Evolutionary conservation across 1,140 invertebrate genomes (phyloP).

Genomic region (Drosophila obscura): DNA sequence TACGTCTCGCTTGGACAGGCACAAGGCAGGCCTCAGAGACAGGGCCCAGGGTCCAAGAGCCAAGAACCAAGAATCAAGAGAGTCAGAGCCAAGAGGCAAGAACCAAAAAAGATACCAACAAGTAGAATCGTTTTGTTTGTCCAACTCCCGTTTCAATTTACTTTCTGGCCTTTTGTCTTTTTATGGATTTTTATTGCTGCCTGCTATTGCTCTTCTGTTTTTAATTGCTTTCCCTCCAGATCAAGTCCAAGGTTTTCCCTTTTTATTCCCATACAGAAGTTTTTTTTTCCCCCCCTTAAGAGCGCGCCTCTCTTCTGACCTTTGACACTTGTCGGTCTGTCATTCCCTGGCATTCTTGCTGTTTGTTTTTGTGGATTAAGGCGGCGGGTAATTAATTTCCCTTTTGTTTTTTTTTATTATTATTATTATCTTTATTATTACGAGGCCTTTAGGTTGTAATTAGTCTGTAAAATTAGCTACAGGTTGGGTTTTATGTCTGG

Average conservation of each 20-base stretch:
- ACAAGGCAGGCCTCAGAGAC: slow-evolving; percentile 16
- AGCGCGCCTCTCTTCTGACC: slow-evolving; percentile 29
- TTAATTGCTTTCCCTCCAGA: slow-evolving; percentile 53
- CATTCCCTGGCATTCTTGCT: neutral
- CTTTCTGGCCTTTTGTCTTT: slow-evolving; percentile 32
- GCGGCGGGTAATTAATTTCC: slow-evolving; percentile 57
- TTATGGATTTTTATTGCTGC: slow-evolving; percentile 64
- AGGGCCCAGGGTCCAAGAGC: slow-evolving; percentile 20
- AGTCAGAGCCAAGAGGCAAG: slow-evolving; percentile 13
- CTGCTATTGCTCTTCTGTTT: slow-evolving; percentile 43
- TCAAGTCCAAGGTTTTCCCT: slow-evolving; percentile 36
- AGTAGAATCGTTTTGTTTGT: slow-evolving; percentile 55
- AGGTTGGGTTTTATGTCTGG: slow-evolving; percentile 41
- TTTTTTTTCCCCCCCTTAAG: neutral
- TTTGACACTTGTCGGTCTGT: slow-evolving; percentile 43
- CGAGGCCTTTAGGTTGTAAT: slow-evolving; percentile 62
- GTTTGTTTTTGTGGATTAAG: slow-evolving; percentile 23
- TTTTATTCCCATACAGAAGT: no score
- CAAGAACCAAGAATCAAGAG: slow-evolving; percentile 3
- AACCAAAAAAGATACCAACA: slow-evolving; percentile 37
- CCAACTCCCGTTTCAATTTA: slow-evolving; percentile 20
- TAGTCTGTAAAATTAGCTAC: slow-evolving; percentile 65
- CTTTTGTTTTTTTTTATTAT: slow-evolving; percentile 11
- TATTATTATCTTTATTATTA: slow-evolving; percentile 54
- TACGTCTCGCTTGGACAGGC: slow-evolving; percentile 34